phyloP scores from a whole-genome alignment of 2,113 vertebrate species.

The Accipiter cooperii region DNA sequence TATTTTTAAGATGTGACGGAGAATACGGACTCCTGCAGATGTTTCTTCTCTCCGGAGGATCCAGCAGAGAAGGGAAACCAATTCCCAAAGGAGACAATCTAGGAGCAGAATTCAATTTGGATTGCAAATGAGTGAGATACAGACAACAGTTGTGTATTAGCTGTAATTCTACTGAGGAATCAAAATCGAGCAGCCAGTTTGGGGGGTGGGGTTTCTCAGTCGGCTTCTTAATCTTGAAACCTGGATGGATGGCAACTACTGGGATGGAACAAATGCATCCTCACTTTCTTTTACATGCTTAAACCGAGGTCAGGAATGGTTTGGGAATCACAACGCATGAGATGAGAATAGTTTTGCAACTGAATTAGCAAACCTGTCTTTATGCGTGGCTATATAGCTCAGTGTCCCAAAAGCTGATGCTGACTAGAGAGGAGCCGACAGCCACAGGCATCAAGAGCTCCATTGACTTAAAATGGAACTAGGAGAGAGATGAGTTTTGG shows the following conservation, averaged over 20 bases:
- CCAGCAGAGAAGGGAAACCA: not conserved
- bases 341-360: not conserved
- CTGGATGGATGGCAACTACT: not conserved
- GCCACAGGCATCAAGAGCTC: not conserved
- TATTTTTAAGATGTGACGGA: not conserved
- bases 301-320: not conserved
- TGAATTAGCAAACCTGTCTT: not conserved
- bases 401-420: not conserved
- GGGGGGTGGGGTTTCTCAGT: not conserved
- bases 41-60: not conserved
- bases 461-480: not conserved
- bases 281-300: not conserved
- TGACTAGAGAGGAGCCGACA: not conserved
- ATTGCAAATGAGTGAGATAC: not conserved
- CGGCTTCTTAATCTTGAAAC: not conserved
- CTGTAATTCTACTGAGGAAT: not conserved
- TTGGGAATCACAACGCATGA: not conserved
- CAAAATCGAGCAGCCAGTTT: not conserved
- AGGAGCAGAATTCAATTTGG: not conserved
- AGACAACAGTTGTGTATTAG: not conserved
- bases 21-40: not conserved
- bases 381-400: rapidly evolving
- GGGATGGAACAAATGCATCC: not conserved
- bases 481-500: not conserved
- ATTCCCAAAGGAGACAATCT: not conserved